Base-by-base conservation (phyloP, 2,888 invertebrate species). In the Dryobotodes eremita region DNA sequence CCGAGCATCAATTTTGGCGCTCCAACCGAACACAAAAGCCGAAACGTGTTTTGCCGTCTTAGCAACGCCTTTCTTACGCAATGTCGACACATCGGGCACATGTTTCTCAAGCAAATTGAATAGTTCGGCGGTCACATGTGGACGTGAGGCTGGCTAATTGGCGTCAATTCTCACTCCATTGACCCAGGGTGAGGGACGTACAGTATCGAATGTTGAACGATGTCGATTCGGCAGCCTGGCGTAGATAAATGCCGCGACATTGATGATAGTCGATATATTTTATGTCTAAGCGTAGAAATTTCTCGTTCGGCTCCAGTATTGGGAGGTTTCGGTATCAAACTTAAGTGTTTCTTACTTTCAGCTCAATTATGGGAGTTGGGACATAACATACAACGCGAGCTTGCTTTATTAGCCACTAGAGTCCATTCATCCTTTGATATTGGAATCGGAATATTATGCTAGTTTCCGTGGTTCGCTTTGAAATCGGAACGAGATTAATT, bases 151-250 rank as follows among this genome's bases (percentile, higher is more conserved):
- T 79, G 75, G 84, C 80, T 91, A 92, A 92, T 91, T 92, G 91
- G 88, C 87, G 88, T 90, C 92, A 92, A 92, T 92, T 92, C 90
- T 85, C 87, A 90, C 91, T 90, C 88, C 86, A 90, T 89, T 92
- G 91, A 90, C 91, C 90, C 79, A 79, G 81, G 88, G 86, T 88
- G 86, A 87, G 83, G 86, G 80, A 83, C 88, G 62, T 42, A 61
- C 76, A 65, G 77, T 82, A 88, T 88, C 75, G 79, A 89, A 87
- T 88, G 79, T 80, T 87, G 84, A 88, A 89, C 79, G 46, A 55
- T 71, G 85, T 71, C 77, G 81, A 89, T 88, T 76, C 71, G 74
- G 80, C 73, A 79, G 71, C 78, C 74, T 71, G 76, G 61, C 72
- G 77, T 55, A 71, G 78, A 84, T 84, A 77, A 84, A 80, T 85